Conservation (phyloP, 2,113 vertebrate genomes). For the Tetraodon nigroviridis region DNA sequence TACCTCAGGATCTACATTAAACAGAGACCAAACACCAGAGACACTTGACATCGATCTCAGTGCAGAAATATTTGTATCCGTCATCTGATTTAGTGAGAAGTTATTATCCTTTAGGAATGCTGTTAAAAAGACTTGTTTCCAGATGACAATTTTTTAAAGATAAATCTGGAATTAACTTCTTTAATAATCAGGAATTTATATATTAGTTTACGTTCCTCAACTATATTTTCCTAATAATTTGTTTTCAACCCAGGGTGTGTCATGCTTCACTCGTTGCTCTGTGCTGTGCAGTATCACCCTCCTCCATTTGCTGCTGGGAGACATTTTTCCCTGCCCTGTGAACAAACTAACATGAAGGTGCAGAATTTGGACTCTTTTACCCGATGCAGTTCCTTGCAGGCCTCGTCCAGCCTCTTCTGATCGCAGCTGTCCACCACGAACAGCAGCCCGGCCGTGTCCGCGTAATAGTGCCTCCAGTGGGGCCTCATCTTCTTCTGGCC, state of each 20-base stretch:
- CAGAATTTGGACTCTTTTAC: constrained; percentile 31
- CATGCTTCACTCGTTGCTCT: no score
- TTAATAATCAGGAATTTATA: no score
- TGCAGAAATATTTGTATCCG: background rate
- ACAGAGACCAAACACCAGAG: background rate
- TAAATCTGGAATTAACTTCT: no score
- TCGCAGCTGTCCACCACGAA: constrained; percentile 88
- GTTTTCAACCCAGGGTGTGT: no score
- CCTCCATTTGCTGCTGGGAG: no score
- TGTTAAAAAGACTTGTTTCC: no score
- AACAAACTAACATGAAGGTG: background rate
- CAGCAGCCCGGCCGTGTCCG: constrained; percentile 60
- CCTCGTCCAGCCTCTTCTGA: constrained; percentile 70
- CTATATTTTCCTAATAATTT: no score
- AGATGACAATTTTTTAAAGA: no score
- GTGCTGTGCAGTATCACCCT: no score
- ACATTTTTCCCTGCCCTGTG: no score
- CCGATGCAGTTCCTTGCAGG: constrained; percentile 76
- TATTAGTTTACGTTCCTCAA: no score
- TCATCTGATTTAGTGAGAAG: background rate
- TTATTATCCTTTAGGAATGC: no score
- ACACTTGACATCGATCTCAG: background rate
- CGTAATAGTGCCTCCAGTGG: constrained; percentile 78
- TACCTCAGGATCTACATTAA: constrained; percentile 65
- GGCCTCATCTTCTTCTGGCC: constrained; percentile 84